These are phyloP conservation scores for Sepioteuthis lessoniana DNA, from an alignment of 2,888 invertebrate species.

Conservation along the genomic window DNA sequence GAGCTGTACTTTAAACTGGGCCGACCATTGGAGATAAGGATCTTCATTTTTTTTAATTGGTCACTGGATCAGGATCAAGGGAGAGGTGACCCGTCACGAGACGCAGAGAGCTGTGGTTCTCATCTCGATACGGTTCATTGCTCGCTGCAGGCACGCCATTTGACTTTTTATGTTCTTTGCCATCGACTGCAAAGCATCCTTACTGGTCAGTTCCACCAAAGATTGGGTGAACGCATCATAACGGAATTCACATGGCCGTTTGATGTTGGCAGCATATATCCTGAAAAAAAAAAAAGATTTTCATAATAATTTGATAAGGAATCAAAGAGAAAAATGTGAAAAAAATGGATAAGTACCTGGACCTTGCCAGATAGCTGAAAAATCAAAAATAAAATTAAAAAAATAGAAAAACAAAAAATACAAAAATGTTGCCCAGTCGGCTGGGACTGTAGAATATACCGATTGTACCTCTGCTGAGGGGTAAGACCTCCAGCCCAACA, in stretches of 20 bases:
- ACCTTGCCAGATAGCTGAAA: too few relatives aligned
- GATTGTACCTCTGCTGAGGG: too few relatives aligned
- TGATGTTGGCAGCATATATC: slow-evolving; percentile 66
- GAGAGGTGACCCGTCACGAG: not conserved
- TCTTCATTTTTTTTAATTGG: not conserved
- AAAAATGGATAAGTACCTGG: too few relatives aligned
- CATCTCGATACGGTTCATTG: slow-evolving; percentile 57
- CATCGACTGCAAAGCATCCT: slow-evolving; percentile 60
- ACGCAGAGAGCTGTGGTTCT: not conserved
- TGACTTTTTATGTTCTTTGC: slow-evolving; percentile 62
- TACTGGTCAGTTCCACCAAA: slow-evolving; percentile 66
- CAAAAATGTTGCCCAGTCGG: too few relatives aligned
- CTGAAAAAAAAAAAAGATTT: slow-evolving; percentile 56
- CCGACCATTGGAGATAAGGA: not conserved
- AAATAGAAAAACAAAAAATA: too few relatives aligned
- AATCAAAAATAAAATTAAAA: too few relatives aligned
- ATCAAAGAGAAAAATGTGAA: too few relatives aligned
- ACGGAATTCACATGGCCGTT: slow-evolving; percentile 67
- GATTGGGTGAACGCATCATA: slow-evolving; percentile 73
- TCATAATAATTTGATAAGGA: not conserved
- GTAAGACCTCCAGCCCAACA: too few relatives aligned
- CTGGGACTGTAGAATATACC: too few relatives aligned
- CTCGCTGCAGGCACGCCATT: slow-evolving; percentile 62
- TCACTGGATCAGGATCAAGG: not conserved
- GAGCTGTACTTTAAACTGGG: not conserved